Evolutionary conservation across 2,888 invertebrate genomes (phyloP).

Genomic region (Liodrosophila aerea): DNA sequence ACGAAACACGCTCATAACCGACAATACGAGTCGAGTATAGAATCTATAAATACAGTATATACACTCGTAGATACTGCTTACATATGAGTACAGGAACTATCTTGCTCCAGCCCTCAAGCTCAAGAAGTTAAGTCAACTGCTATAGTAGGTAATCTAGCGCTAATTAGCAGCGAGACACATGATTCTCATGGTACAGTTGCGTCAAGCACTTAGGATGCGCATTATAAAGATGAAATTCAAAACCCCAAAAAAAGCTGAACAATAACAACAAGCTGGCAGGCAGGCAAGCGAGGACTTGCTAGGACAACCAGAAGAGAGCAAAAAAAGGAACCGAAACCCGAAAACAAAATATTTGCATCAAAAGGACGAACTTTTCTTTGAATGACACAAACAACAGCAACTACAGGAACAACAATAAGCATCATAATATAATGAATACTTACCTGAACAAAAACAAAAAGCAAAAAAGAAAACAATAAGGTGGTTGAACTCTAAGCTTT

Average conservation of each 20-base stretch:
- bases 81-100: no score
- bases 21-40: conserved; percentile 1
- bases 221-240: conserved; percentile 58
- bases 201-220: conserved; percentile 47
- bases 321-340: conserved; percentile 15
- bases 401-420: conserved; percentile 6
- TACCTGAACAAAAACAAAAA: conserved; percentile 21
- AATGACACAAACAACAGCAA: conserved; percentile 30
- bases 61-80: no score
- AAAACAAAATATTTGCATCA: conserved; percentile 43
- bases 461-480: conserved; percentile 34
- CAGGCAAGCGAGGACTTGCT: conserved; percentile 8
- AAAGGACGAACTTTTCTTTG: conserved; percentile 59
- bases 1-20: conserved; percentile 10
- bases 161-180: no score
- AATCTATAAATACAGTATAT: background rate
- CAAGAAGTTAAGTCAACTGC: no score
- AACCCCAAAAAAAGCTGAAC: conserved; percentile 36
- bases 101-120: no score
- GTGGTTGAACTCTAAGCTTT: conserved; percentile 65
- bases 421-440: conserved; percentile 23
- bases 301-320: conserved; percentile 33
- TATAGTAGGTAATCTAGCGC: no score
- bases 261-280: conserved; percentile 12
- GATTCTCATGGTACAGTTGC: conserved; percentile 31